Evolutionary conservation across 2,113 vertebrate species (phyloP).

Genomic region (Macroglossus sobrinus): DNA sequence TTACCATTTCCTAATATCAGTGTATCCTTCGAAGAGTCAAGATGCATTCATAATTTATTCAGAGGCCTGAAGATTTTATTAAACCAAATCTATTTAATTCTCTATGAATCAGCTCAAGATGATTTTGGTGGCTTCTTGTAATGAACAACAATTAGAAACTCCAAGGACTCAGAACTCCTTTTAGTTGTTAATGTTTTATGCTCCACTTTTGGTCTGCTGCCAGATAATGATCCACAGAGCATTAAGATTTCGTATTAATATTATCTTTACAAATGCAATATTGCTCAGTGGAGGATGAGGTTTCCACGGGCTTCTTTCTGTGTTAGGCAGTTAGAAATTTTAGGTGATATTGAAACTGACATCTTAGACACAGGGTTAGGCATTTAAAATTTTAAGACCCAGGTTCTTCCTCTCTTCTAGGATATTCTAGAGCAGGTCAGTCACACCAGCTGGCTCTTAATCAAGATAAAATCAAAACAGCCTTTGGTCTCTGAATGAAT

Average conservation of each 20-base stretch:
- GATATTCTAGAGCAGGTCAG: neutral
- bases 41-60: conserved; percentile 85
- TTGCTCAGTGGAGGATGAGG: conserved; percentile 75
- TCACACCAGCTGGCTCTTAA: neutral
- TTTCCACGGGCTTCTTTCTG: conserved; percentile 72
- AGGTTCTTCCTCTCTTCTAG: neutral
- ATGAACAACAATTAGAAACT: conserved; percentile 83
- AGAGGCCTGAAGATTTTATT: conserved; percentile 82
- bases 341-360: neutral
- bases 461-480: neutral
- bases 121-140: conserved; percentile 80
- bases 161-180: conserved; percentile 79
- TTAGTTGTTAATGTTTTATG: conserved; percentile 83
- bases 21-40: conserved; percentile 77
- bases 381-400: neutral
- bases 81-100: conserved; percentile 83
- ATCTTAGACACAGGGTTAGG: neutral
- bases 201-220: conserved; percentile 74
- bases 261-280: conserved; percentile 81
- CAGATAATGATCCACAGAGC: conserved; percentile 82
- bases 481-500: neutral
- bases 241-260: conserved; percentile 82
- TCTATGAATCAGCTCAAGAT: conserved; percentile 78
- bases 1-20: conserved; percentile 78
- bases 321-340: conserved; percentile 38